phyloP scores from a whole-genome alignment of 2,113 vertebrate genomes.

The Pterophyllum scalare region DNA sequence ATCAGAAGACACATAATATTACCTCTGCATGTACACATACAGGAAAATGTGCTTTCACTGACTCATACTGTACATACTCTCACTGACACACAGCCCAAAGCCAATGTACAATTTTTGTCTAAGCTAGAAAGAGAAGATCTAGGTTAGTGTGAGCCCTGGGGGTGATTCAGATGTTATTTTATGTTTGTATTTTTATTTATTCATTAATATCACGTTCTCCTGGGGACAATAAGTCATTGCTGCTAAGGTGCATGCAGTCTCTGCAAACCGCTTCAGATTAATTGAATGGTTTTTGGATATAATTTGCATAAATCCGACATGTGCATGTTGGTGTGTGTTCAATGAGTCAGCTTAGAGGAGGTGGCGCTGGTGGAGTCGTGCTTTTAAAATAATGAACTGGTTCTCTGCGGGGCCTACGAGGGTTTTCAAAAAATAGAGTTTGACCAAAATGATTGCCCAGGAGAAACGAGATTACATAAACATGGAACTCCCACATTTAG shows the following conservation, averaged over 20 bases:
- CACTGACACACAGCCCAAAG: conserved; percentile 35
- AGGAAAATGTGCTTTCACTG: not conserved
- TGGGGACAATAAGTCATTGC: not conserved
- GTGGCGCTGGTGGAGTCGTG: conserved; percentile 59
- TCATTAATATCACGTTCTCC: conserved; percentile 11
- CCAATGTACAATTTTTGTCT: conserved; percentile 10
- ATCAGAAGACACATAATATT: not conserved
- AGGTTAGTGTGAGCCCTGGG: conserved; percentile 45
- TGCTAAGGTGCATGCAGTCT: not conserved
- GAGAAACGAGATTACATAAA: conserved; percentile 47
- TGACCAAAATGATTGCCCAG: conserved; percentile 16
- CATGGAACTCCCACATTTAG: conserved; percentile 48
- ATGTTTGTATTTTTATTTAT: conserved; percentile 1
- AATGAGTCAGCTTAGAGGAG: conserved; percentile 68
- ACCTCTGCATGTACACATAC: not conserved
- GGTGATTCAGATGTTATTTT: conserved; percentile 14
- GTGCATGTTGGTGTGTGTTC: conserved; percentile 49
- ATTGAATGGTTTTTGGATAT: conserved; percentile 40
- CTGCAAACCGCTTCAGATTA: conserved; percentile 38
- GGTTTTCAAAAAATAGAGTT: conserved; percentile 39
- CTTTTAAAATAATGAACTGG: conserved; percentile 63
- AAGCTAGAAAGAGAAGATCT: conserved; percentile 40
- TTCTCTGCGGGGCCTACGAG: conserved; percentile 11
- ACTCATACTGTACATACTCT: conserved; percentile 4
- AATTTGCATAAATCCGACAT: conserved; percentile 45